Evolutionary conservation across 2,113 vertebrate genomes (phyloP), one percentile per base, ranked within the genome.

Genomic region (Vulpes lagopus): DNA sequence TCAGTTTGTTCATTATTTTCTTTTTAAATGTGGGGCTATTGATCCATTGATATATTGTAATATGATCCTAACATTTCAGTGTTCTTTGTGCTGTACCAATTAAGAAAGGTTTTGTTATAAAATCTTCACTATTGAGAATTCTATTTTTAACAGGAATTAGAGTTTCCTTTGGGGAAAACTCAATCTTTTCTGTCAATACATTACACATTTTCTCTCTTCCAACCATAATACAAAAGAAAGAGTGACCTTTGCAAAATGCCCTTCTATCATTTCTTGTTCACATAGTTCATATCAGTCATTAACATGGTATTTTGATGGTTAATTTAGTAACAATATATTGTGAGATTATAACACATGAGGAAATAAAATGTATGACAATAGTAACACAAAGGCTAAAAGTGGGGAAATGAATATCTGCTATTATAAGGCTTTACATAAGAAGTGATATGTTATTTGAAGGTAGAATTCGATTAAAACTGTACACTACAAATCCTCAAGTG

Each of bases 141-240:
- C 35, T 53, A 32, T 53, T 95, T 87, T 81, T 27, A 69, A 67
- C 20, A 87, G 43, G 51, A 92, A 84, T 93, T 81, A 65, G 25
- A 81, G 84, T 88, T 90, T 82, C 53, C 78, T 83, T 94, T 74
- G 19, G 32, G 32, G 51, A 59, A 96, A 97, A 53, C 38, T 94
- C 8, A 20, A 30, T 51, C 35, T 94, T 82, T 81, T 60, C 55
- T 38, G 32, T 59, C 78, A 92, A 57, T 69, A 86, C 16, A 27
- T 38, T 83, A 83, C 15, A 62, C 30, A 64, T 91, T 94, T 83
- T 93, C 57, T 74, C 27, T 90, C 73, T 71, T 38, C 15, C 15
- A 93, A 51, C 5, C 11, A 74, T 93, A 74, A 69, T 84, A 65
- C 12, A n/a, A 60, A 78, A 83, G 30, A 14, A 96, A 85, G 32